phyloP scores from a whole-genome alignment of 1,140 invertebrate species.

The Oedothorax gibbosus region DNA sequence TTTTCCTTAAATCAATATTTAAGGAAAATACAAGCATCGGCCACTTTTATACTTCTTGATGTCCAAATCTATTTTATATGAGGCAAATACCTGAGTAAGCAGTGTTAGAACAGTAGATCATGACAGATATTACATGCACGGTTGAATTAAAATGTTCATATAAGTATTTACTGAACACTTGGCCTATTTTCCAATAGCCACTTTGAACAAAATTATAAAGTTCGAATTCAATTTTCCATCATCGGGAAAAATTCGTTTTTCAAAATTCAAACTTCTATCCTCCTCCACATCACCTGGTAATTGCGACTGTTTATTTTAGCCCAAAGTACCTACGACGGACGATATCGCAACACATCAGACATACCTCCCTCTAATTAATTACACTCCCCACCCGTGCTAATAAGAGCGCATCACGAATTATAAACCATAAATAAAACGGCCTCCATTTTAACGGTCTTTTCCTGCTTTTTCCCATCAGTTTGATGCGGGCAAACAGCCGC shows the following conservation, averaged over 20 bases:
- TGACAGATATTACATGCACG: no score
- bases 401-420: neutral
- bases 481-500: neutral
- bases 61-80: no score
- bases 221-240: neutral
- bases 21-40: no score
- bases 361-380: constrained; percentile 21
- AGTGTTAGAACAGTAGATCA: no score
- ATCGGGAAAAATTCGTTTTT: neutral
- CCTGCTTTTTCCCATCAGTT: constrained; percentile 7
- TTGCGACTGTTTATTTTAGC: constrained; percentile 23
- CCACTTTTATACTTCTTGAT: no score
- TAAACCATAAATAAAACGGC: constrained; percentile 38
- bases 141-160: no score
- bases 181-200: neutral
- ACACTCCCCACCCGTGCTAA: neutral
- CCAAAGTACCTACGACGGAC: constrained; percentile 4
- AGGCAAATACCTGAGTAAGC: no score
- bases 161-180: no score
- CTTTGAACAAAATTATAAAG: neutral
- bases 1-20: no score
- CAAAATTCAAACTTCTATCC: neutral
- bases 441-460: constrained; percentile 27
- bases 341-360: constrained; percentile 3
- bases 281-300: neutral